phyloP scores from a whole-genome alignment of 2,797 vertebrate species.

The Enteromius afrohamiltoni region DNA sequence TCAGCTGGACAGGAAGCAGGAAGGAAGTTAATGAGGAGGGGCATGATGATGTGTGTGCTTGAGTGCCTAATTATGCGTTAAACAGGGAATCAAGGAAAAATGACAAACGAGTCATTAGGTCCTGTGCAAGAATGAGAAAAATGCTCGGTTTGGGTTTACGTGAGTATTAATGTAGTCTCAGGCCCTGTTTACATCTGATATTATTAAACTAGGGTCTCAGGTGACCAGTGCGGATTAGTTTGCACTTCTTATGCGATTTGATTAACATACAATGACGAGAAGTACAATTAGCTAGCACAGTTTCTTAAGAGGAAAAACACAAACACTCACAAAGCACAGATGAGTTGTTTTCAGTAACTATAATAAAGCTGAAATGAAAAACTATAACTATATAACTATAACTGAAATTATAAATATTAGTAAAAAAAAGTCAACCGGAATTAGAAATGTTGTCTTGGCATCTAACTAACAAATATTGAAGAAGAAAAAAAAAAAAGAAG shows the following conservation, averaged over 20 bases:
- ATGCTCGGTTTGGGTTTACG: not conserved
- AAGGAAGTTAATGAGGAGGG: constrained; percentile 72
- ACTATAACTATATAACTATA: not conserved
- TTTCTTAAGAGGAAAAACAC: not conserved
- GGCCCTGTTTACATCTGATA: too few relatives aligned
- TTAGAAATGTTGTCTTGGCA: not conserved
- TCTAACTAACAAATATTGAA: not conserved
- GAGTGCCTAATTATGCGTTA: constrained; percentile 19
- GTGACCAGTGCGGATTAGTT: not conserved
- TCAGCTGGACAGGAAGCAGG: constrained; percentile 76
- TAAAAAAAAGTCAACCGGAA: not conserved
- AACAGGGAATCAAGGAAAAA: not conserved
- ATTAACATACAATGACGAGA: too few relatives aligned
- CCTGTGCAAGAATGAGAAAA: not conserved
- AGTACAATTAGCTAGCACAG: not conserved
- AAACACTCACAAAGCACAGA: not conserved
- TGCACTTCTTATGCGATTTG: not conserved
- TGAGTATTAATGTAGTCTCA: not conserved
- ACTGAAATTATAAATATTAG: too few relatives aligned
- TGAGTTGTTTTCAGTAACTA: not conserved
- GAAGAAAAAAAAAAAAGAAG: not conserved
- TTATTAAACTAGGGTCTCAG: not conserved
- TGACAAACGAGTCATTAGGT: not conserved
- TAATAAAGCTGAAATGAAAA: not conserved
- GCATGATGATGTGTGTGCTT: constrained; percentile 50